phyloP scores from a whole-genome alignment of 2,113 vertebrate genomes.

The Amphiprion percula region DNA sequence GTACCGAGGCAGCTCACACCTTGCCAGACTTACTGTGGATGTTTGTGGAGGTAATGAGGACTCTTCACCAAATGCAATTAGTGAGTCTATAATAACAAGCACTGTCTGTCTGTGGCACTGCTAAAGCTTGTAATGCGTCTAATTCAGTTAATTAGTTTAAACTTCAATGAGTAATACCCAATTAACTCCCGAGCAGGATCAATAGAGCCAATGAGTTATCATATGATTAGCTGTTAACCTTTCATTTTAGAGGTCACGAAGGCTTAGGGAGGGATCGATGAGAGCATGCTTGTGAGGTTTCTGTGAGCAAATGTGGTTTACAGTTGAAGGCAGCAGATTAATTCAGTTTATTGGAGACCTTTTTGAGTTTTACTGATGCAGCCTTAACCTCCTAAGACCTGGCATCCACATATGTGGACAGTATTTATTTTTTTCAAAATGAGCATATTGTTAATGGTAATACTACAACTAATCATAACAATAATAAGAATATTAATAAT shows the following conservation, averaged over 20 bases:
- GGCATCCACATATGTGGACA: too few relatives aligned
- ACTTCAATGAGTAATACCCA: slow-evolving; percentile 65
- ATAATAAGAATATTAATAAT: too few relatives aligned
- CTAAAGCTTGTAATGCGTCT: slow-evolving; percentile 34
- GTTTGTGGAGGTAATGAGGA: slow-evolving; percentile 62
- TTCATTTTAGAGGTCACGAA: slow-evolving; percentile 32
- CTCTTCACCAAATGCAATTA: slow-evolving; percentile 56
- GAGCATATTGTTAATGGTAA: too few relatives aligned
- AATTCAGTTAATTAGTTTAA: slow-evolving; percentile 66
- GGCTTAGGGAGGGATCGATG: slow-evolving; percentile 30
- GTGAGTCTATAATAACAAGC: slow-evolving; percentile 41
- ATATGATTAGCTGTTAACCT: slow-evolving; percentile 64
- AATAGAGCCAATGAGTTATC: slow-evolving; percentile 57
- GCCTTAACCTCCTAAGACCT: neutral
- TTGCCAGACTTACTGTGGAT: slow-evolving; percentile 29
- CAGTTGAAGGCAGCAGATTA: neutral
- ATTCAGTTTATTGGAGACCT: neutral
- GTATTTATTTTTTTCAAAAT: too few relatives aligned
- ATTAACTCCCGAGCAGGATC: slow-evolving; percentile 69
- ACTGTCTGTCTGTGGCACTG: slow-evolving; percentile 26
- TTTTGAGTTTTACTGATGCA: neutral
- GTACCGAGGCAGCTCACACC: slow-evolving; percentile 20
- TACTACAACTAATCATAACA: too few relatives aligned
- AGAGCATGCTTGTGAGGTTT: neutral
- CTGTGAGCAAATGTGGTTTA: neutral